phyloP scores from a whole-genome alignment of 1,140 invertebrate species.

The Whitmania pigra region DNA sequence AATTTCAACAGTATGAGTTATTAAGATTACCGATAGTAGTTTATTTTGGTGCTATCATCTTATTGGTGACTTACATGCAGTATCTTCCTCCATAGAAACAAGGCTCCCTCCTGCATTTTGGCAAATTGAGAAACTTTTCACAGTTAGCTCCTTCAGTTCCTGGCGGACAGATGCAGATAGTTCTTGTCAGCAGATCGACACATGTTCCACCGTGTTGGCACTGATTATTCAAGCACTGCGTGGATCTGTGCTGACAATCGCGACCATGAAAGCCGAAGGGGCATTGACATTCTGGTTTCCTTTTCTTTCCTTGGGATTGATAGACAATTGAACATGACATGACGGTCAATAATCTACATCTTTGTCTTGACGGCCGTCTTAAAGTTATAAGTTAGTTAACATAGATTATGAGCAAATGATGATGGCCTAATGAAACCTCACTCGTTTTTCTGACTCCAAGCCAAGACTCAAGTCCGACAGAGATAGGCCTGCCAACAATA shows the following conservation, averaged over 20 bases:
- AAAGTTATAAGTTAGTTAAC: background rate
- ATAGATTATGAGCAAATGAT: background rate
- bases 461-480: background rate
- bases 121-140: background rate
- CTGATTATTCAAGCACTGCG: background rate
- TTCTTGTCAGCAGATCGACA: background rate
- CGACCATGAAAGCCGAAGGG: background rate
- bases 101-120: background rate
- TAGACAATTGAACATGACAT: background rate
- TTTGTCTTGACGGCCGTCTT: background rate
- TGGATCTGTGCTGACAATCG: background rate
- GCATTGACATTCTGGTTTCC: background rate
- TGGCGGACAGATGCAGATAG: conserved; percentile 5
- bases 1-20: background rate
- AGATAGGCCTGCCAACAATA: background rate
- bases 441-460: background rate
- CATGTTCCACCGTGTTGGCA: background rate
- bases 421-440: background rate
- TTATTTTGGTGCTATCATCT: background rate
- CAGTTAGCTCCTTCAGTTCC: background rate
- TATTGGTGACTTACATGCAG: background rate
- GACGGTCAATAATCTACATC: too few species aligned
- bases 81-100: conserved; percentile 7
- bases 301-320: background rate
- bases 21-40: background rate